phyloP scores from a whole-genome alignment of 2,113 vertebrate species.

The Nibea albiflora region DNA sequence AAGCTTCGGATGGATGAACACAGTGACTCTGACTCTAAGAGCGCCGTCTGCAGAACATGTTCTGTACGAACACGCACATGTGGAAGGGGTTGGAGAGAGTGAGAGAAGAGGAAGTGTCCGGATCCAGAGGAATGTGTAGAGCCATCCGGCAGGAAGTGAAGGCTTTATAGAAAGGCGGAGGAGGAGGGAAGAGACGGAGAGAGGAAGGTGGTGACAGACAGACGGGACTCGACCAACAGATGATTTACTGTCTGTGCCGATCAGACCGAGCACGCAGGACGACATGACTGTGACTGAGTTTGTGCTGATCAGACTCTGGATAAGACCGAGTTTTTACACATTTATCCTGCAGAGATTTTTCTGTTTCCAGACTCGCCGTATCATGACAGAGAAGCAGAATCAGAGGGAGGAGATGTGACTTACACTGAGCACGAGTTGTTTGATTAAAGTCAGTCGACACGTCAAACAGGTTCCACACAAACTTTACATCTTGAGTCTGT shows the following conservation, averaged over 20 bases:
- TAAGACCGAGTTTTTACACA: background rate
- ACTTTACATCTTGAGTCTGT: no score
- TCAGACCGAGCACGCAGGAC: background rate
- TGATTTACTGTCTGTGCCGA: background rate
- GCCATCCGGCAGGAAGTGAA: conserved; percentile 32
- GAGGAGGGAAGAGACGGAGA: background rate
- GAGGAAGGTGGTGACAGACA: conserved; percentile 7
- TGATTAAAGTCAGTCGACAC: background rate
- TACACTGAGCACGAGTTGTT: background rate
- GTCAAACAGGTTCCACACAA: no score
- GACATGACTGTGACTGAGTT: background rate
- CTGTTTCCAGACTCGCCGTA: background rate
- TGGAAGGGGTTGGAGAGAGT: conserved; percentile 14
- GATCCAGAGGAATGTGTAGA: conserved; percentile 55
- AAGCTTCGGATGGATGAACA: no score
- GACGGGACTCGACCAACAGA: background rate
- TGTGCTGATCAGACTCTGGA: background rate
- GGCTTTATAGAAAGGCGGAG: background rate
- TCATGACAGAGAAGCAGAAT: no score
- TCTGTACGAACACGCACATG: background rate
- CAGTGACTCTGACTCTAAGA: no score
- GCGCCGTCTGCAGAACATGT: background rate
- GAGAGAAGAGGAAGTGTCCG: conserved; percentile 16
- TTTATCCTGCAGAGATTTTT: background rate
- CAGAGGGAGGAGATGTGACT: background rate